Evolutionary conservation across 2,888 invertebrate species (phyloP), one percentile per base, ranked within the genome.

Genomic region (Acanthoscelides obtectus): DNA sequence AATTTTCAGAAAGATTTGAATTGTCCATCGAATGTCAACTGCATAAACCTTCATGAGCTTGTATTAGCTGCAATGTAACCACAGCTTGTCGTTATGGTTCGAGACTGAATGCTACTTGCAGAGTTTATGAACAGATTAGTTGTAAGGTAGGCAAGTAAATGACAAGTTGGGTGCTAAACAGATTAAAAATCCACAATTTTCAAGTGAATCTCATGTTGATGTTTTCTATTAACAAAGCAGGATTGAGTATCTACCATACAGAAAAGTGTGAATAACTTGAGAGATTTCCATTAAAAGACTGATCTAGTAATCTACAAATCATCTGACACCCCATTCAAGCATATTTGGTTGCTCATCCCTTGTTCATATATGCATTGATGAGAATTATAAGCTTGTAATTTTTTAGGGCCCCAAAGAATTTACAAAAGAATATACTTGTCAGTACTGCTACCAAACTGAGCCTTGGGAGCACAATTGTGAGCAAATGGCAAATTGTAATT

Each of bases 371-470:
- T n/a, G n/a, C n/a, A n/a, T n/a, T n/a, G 21, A 17, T 12, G 20
- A 63, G 21, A 67, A 17, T 67, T 20, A 22, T 25, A 64, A 71
- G 21, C 63, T 69, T 63, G 65, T 22, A 17, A 22, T 72, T 77
- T 81, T 72, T 76, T 90, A 89, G 92, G 92, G 22, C 84, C 87
- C 63, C 85, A 85, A 73, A 81, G 81, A 67, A 93, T 97, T 81
- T 88, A 89, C 76, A 90, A 90, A 78, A 87, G 89, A 75, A 19
- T 79, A 94, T 80, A 89, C 92, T 78, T 99, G 98, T 82, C 90
- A 94, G 75, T 99, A 95, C 86, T 99, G 99, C 84, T 99, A 98
- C 86, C 99, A 99, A 87, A 95, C 97, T 20, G 94, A 95, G 66
- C 89, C 89, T 73, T 94, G 94, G 92, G 94, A 97, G 81, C 94